Evolutionary conservation across 2,888 invertebrate genomes (phyloP).

Genomic region (Leucoma salicis): DNA sequence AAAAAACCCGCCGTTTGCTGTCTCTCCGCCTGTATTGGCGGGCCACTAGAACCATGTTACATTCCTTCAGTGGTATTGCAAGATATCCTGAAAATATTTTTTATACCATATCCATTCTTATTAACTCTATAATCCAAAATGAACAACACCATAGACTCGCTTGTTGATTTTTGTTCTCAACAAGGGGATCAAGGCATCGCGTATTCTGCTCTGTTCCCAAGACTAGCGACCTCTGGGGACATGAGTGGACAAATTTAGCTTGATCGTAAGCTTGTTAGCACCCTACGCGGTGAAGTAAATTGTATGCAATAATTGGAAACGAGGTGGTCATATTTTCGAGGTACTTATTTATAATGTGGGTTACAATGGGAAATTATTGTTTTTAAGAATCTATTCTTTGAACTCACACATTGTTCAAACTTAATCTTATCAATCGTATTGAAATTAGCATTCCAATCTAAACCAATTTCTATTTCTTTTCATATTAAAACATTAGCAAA

Average conservation of each 20-base stretch:
- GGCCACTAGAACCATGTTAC: too few relatives aligned
- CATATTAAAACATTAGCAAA: too few relatives aligned
- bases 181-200: slow-evolving; percentile 37
- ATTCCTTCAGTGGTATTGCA: too few relatives aligned
- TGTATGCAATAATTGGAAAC: slow-evolving; percentile 24
- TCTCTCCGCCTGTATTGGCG: too few relatives aligned
- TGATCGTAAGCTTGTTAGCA: slow-evolving; percentile 67
- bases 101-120: slow-evolving; percentile 37
- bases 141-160: slow-evolving; percentile 57
- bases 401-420: too few relatives aligned
- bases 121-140: slow-evolving; percentile 39
- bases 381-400: neutral
- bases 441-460: too few relatives aligned
- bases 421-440: too few relatives aligned
- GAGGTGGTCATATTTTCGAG: slow-evolving; percentile 6
- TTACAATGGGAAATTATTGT: neutral
- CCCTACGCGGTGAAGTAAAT: slow-evolving; percentile 40
- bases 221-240: slow-evolving; percentile 54
- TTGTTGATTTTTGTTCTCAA: slow-evolving; percentile 80
- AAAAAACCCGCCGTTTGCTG: too few relatives aligned
- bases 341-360: neutral
- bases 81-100: neutral
- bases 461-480: too few relatives aligned
- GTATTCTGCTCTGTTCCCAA: slow-evolving; percentile 59
- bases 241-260: slow-evolving; percentile 43